Evolutionary conservation across 1,140 invertebrate species (phyloP).

Genomic region (Leptinotarsa defecta): DNA sequence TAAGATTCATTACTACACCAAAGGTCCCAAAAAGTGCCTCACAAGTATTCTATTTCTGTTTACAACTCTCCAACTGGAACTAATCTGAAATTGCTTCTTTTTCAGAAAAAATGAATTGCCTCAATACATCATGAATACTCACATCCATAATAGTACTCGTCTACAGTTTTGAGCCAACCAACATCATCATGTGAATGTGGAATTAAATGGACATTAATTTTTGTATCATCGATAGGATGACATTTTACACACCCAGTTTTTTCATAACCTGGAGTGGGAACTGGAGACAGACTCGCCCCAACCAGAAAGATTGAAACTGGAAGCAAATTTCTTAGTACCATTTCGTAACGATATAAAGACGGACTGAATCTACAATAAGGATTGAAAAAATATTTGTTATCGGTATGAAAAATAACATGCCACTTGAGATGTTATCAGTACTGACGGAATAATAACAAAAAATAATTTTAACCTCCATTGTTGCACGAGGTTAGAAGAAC

Average conservation of each 20-base stretch:
- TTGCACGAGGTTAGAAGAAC: too few species aligned
- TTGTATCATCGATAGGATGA: constrained; percentile 53
- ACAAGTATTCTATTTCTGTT: too few species aligned
- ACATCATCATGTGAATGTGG: constrained; percentile 77
- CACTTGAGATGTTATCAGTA: constrained; percentile 2
- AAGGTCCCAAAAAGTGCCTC: too few species aligned
- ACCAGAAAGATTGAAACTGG: neutral
- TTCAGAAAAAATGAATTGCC: too few species aligned
- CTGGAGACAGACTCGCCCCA: too few species aligned
- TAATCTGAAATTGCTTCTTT: too few species aligned
- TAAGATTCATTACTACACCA: too few species aligned
- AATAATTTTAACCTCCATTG: too few species aligned
- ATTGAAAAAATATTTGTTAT: neutral
- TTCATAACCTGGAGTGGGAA: neutral
- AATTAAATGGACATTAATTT: constrained; percentile 72
- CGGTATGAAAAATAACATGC: neutral
- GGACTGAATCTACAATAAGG: neutral
- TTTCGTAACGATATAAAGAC: neutral
- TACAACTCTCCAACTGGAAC: too few species aligned
- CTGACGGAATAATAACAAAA: too few species aligned
- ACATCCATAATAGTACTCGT: constrained; percentile 79
- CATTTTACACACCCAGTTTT: constrained; percentile 46
- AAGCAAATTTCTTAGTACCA: neutral
- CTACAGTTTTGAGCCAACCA: constrained; percentile 81
- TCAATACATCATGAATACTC: constrained; percentile 46